Conservation (phyloP, 2,888 invertebrate genomes). For the Campopleginae sp. region DNA sequence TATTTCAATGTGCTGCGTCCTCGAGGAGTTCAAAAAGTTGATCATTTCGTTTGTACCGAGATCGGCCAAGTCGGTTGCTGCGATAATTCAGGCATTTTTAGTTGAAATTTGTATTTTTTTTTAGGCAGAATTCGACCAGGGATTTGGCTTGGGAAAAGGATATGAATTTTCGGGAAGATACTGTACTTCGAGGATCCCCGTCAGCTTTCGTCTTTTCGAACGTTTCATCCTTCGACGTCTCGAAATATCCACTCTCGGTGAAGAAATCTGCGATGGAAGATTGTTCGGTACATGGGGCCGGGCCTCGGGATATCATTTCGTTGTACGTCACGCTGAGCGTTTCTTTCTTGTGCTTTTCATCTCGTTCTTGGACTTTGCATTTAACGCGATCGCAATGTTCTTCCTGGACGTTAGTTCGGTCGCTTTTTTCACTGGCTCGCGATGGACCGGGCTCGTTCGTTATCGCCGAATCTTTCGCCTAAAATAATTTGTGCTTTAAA, state of each 20-base stretch:
- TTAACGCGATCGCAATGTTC: slow-evolving; percentile 29
- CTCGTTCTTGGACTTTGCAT: slow-evolving; percentile 15
- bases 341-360: slow-evolving; percentile 21
- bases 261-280: slow-evolving; percentile 56
- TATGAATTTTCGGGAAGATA: not conserved
- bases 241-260: slow-evolving; percentile 32
- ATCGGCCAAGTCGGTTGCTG: slow-evolving; percentile 38
- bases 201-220: not conserved
- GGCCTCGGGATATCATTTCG: slow-evolving; percentile 69
- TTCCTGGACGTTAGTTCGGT: not conserved
- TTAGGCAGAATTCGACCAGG: not conserved
- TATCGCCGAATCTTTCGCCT: not conserved
- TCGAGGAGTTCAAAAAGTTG: slow-evolving; percentile 63
- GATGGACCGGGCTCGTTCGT: not conserved
- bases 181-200: not conserved
- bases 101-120: not conserved
- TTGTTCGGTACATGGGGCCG: slow-evolving; percentile 61
- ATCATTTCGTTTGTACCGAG: slow-evolving; percentile 58
- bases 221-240: slow-evolving; percentile 3
- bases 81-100: not conserved
- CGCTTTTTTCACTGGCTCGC: not conserved
- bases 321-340: slow-evolving; percentile 68
- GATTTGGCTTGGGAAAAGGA: not conserved
- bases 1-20: slow-evolving; percentile 63
- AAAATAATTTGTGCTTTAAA: slow-evolving; percentile 2